A percentile compares a stretch with the other conserved stretches of the same genome.
These are phyloP conservation scores for Eupelmus urozonus DNA, from an alignment of 2,888 invertebrate species.

Conservation along the genomic window DNA sequence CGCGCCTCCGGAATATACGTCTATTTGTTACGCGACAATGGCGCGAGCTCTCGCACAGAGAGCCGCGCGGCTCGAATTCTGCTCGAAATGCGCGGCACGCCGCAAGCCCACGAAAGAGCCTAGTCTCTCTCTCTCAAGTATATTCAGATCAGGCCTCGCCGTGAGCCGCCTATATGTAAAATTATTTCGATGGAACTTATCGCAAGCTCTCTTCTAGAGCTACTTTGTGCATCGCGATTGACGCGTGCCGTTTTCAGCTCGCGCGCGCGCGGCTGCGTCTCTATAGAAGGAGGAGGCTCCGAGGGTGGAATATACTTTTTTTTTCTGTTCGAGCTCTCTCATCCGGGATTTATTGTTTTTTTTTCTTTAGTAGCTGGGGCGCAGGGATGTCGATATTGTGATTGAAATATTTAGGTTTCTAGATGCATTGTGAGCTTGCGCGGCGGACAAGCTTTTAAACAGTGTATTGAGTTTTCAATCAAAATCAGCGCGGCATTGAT, in stretches of 20 bases:
- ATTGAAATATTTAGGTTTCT: neutral
- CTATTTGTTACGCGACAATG: conserved; percentile 72
- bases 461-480: too few relatives aligned
- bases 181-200: conserved; percentile 39
- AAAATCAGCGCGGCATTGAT: too few relatives aligned
- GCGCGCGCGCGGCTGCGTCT: neutral
- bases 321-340: too few relatives aligned
- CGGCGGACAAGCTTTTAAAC: too few relatives aligned
- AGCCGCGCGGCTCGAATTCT: too few relatives aligned
- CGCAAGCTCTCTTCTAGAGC: too few relatives aligned
- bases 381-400: neutral
- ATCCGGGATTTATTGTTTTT: neutral
- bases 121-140: neutral
- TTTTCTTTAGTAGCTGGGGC: neutral
- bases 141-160: conserved; percentile 31
- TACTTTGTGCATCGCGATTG: conserved; percentile 36
- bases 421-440: too few relatives aligned
- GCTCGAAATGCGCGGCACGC: conserved; percentile 67
- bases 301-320: neutral
- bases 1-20: conserved; percentile 69
- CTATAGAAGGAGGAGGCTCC: neutral
- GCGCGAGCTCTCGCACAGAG: conserved; percentile 62
- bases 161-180: conserved; percentile 13
- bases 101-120: too few relatives aligned
- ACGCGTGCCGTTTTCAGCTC: neutral